These are phyloP conservation scores for Agapornis roseicollis DNA, from an alignment of 2,113 vertebrate genomes.

Conservation along the genomic window DNA sequence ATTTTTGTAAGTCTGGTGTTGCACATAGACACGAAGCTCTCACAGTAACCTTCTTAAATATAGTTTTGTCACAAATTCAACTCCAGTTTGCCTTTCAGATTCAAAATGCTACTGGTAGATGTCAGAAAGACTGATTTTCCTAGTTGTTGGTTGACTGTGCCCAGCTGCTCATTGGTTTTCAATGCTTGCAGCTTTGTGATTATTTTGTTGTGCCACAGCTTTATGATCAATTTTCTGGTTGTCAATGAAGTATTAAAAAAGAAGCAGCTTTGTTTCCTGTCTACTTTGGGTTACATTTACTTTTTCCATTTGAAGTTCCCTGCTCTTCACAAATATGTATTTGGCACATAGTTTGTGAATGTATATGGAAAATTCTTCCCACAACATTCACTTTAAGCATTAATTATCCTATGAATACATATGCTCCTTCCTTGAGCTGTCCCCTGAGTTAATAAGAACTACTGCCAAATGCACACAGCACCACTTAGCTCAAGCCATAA, in stretches of 20 bases:
- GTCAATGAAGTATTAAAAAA: neutral
- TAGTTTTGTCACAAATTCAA: neutral
- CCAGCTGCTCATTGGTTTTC: neutral
- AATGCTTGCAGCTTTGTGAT: neutral
- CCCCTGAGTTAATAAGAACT: neutral
- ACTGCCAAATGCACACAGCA: neutral
- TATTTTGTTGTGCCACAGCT: neutral
- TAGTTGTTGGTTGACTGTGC: neutral
- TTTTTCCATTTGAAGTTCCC: neutral
- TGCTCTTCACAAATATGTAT: neutral
- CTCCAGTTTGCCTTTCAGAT: neutral
- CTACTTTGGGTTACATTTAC: neutral
- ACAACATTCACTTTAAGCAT: neutral
- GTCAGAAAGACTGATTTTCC: neutral
- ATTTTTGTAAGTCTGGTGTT: neutral
- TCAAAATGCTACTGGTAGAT: neutral
- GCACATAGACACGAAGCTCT: neutral
- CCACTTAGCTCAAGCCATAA: constrained; percentile 17
- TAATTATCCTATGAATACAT: neutral
- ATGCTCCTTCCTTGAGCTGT: neutral
- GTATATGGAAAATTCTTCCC: neutral
- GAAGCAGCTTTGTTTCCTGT: neutral
- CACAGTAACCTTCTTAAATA: neutral
- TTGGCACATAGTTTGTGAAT: neutral
- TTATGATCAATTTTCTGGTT: neutral